Evolutionary conservation across 2,797 vertebrate species (phyloP), one percentile per base, ranked within the genome.

Genomic region (Sphenodon punctatus): DNA sequence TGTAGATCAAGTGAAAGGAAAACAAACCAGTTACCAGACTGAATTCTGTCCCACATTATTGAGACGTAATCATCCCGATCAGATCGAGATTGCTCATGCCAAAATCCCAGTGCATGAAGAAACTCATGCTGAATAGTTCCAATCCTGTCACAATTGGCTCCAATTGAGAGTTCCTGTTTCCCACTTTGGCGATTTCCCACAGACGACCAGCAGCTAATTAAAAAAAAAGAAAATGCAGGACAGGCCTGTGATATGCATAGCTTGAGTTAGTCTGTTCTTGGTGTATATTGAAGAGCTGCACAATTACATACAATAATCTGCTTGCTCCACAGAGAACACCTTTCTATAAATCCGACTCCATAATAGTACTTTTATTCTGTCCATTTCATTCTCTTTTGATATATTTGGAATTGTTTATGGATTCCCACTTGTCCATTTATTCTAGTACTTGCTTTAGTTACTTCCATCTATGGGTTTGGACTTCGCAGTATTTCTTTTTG

Each of bases 61-160:
- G 34, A 85, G 68, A 99, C 97, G 0, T 99, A 99, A 87, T 99
- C 98, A 7, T 98, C 95, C 1, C 97, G 94, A 88, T 99, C 98
- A 0, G 97, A 87, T 7, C 98, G 96, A 2, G 98, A 99, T 93
- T 98, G 97, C 88, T 99, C 98, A 0, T 99, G 98, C 97, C 97
- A 98, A 95, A 99, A 98, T 5, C 98, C 98, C 91, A 99, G 92
- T 0, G 97, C 97, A 0, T 99, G 98, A 36, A 99, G 97, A 81
- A 99, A 97, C 90, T 99, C 98, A 0, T 99, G 98, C 58, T 99
- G 96, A 58, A 98, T 92, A 0, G 97, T 98, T 4, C 90, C 98
- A 1, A 98, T 96, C 66, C 89, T 95, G 91, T 99, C 98, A 55
- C 98, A 99, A 92, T 95, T 96, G 1, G 1, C 4, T 11, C 98